Evolutionary conservation across 2,113 vertebrate genomes (phyloP).

Genomic region (Piaya cayana): DNA sequence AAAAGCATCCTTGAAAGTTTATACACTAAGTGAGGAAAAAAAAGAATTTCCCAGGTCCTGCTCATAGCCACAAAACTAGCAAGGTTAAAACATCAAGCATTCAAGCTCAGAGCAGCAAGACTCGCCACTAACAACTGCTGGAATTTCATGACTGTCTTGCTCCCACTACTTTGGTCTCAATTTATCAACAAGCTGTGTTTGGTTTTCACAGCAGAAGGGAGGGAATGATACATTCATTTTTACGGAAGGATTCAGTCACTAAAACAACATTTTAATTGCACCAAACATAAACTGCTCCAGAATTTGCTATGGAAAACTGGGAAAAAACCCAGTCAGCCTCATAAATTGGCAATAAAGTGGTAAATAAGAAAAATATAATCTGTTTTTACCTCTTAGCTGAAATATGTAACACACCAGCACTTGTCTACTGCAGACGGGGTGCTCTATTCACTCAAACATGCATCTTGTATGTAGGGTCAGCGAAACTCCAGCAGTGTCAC

Average conservation of each 20-base stretch:
- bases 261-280: background rate
- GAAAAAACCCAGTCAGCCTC: background rate
- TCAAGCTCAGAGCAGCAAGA: background rate
- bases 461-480: background rate
- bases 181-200: background rate
- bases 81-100: background rate
- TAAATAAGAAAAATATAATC: background rate
- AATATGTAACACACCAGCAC: background rate
- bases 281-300: background rate
- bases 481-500: background rate
- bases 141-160: background rate
- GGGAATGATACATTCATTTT: background rate
- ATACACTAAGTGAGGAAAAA: background rate
- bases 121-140: background rate
- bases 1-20: background rate
- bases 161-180: background rate
- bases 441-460: background rate
- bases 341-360: background rate
- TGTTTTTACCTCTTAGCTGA: background rate
- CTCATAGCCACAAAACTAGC: background rate
- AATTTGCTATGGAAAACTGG: background rate
- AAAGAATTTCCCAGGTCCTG: background rate
- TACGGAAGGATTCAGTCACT: background rate
- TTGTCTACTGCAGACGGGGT: accelerated
- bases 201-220: background rate